Base-by-base conservation (phyloP, 92 coral and sea anemone species). In the Metridium senile region DNA sequence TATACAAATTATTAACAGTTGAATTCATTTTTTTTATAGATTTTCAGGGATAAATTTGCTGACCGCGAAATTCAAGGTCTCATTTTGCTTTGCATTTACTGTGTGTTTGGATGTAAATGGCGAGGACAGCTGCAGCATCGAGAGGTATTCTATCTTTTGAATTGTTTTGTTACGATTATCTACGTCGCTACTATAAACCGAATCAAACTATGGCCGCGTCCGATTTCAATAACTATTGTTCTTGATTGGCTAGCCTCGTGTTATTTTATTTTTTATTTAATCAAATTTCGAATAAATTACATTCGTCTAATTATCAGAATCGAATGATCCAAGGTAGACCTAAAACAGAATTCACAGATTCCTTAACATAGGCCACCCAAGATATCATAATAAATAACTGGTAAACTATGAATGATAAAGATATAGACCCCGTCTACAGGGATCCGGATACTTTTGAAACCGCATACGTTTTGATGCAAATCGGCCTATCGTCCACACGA, bases 21-120 rank as follows among this genome's bases (percentile, higher is more conserved):
- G 49, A 6, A 54, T 3, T 54, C 23, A 39, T 39, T 39, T 39
- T 39, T 39, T 39, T 39, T 54, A 10, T 54, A 80, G 84, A 26
- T 71, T 0, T 80, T 80, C 72, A 46, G 46, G 43, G 84, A 80
- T 62, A 80, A 71, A 26, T 80, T 80, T 26, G 72, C 62, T 4
- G 78, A 80, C 21, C 63, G 84, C 26, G 84, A 80, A 56, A 46
- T 80, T 10, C 79, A 71, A 33, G 19, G 26, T 20, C 76, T 80
- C 26, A 8, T 25, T 18, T 45, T 80, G 21, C 23, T 13, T 13
- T 80, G 84, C 26, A 39, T 46, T 26, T 71, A 71, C 27, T 31
- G 30, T 6, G 34, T 21, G 28, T 52, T 29, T 30, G 84, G 84
- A 7, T 80, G 84, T 43, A 29, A 77, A 21, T 80, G 84, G 84